Evolutionary conservation across 2,888 invertebrate genomes (phyloP).

Genomic region (Oasisia sp.): DNA sequence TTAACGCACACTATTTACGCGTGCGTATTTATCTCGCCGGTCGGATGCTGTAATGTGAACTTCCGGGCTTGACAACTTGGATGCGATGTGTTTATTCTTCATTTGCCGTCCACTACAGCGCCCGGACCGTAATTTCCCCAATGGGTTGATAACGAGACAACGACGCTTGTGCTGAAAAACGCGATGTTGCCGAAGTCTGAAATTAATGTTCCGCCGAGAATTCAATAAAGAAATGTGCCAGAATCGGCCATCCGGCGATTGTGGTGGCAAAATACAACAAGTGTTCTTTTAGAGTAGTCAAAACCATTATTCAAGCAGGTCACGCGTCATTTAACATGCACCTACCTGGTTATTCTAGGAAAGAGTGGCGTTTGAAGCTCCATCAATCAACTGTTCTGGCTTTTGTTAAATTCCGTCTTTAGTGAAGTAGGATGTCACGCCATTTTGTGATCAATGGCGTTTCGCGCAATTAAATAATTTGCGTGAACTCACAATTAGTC

Average conservation of each 20-base stretch:
- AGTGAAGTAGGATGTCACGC: neutral
- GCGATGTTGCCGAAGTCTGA: neutral
- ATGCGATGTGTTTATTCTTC: conserved; percentile 9
- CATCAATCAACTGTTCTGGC: neutral
- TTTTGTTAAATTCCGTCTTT: neutral
- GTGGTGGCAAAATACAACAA: neutral
- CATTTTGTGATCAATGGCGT: neutral
- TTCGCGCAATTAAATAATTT: neutral
- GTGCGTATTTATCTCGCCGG: neutral
- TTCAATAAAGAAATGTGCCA: neutral
- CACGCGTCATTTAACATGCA: neutral
- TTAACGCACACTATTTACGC: neutral
- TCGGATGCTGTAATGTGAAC: neutral
- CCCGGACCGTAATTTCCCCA: neutral
- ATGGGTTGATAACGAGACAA: neutral
- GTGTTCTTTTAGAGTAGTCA: neutral
- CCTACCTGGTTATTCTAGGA: neutral
- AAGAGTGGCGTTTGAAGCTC: neutral
- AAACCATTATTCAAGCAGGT: neutral
- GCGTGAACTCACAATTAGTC: neutral
- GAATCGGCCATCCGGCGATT: neutral
- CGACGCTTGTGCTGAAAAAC: neutral
- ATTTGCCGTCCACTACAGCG: neutral
- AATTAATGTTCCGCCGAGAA: conserved; percentile 12
- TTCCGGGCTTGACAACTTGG: conserved; percentile 12